phyloP scores from a whole-genome alignment of 2,113 vertebrate genomes.

The Melanerpes formicivorus region DNA sequence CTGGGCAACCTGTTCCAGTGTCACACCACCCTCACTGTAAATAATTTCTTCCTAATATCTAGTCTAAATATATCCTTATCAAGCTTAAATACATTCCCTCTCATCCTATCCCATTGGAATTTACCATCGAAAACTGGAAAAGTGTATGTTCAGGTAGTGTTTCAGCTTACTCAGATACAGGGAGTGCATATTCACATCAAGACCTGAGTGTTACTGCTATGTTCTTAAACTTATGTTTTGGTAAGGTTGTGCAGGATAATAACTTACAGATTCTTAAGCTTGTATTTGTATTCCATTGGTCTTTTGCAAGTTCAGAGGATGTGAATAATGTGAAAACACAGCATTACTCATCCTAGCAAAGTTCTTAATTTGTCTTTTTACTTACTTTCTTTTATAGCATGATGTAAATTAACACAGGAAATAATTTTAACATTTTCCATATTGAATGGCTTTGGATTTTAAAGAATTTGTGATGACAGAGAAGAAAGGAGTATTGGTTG shows the following conservation, averaged over 20 bases:
- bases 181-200: background rate
- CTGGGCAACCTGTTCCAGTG: no score
- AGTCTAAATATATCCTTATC: no score
- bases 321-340: background rate
- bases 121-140: background rate
- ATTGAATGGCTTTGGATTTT: background rate
- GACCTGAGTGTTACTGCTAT: background rate
- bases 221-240: background rate
- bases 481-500: background rate
- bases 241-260: background rate
- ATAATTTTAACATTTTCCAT: background rate
- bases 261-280: background rate
- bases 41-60: no score
- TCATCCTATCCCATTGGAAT: background rate
- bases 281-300: background rate
- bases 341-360: background rate
- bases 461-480: background rate
- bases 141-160: background rate
- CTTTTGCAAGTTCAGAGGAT: background rate
- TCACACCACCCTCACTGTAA: no score
- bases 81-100: no score
- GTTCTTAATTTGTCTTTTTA: background rate
- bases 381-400: background rate
- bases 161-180: background rate
- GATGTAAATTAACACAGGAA: background rate